Evolutionary conservation across 2,797 vertebrate species (phyloP), one percentile per base, ranked within the genome.

Genomic region (Danio kyathit): DNA sequence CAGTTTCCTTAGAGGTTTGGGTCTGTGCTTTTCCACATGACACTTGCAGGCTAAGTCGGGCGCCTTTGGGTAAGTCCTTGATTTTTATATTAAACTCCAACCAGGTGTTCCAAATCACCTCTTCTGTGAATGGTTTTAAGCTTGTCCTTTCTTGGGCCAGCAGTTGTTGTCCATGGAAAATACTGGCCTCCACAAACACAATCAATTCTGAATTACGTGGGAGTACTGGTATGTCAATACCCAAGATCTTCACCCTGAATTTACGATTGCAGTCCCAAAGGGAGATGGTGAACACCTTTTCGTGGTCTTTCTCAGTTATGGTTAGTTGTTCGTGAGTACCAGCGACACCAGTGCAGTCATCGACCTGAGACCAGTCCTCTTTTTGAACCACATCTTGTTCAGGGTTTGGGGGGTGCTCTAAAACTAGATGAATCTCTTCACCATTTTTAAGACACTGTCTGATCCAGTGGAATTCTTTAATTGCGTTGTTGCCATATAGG

Each of bases 251-350:
- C 69, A 99, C 95, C 65, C 98, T 93, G 87, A 99, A 98, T 87
- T 95, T 99, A 74, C 97, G 93, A 87, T 97, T 96, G 78, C 98
- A 99, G 88, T 99, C 98, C 98, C 98, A 99, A 88, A 99, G 92
- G 4, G 98, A 99, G 89, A 99, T 94, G 43, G 97, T 99, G 87
- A 99, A 98, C 52, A 99, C 95, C 7, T 95, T 95, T 52, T 99
- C 97, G 0, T 99, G 97, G 90, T 99, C 97, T 86, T 98, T 99
- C 84, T 96, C 97, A 0, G 96, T 94, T 77, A 99, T 96, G 21
- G 97, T 99, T 86, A 99, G 52, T 85, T 99, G 97, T 84, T 99
- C 97, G 0, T 99, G 97, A 81, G 97, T 97, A 6, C 97, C 97
- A 17, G 97, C 96, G 3, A 97, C 96, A 54, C 98, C 98, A 0